Base-by-base conservation (phyloP, 2,113 vertebrate species). In the Sphaerodactylus townsendi region DNA sequence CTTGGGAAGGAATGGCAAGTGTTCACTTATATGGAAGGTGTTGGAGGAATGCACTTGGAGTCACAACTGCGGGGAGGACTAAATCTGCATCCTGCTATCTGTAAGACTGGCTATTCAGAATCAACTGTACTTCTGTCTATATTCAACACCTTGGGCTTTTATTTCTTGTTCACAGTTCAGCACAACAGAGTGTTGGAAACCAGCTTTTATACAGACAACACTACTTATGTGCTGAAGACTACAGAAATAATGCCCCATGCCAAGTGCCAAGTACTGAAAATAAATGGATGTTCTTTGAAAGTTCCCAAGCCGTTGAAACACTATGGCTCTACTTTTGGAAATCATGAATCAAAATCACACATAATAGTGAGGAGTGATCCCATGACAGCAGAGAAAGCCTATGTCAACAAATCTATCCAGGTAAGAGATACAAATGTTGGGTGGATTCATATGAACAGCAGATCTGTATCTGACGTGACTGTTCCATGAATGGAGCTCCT, bases 391-490 rank as follows among this genome's bases (percentile, higher is more conserved):
- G 48, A 21, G 39, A 88, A 73, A 79, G 33, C 46, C 23, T 33
- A 71, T 53, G 68, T 77, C 35, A 81, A 48, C 46, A 88, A 78
- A 77, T 81, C 73, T 23, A 28, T 88, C 41, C 84, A 86, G 82
- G 87, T 85, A 48, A 25, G n/a, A 19, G 39, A 30, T 75, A 19
- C 41, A 37, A 28, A 70, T 1, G 28, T 37, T 23, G 28, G 28
- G 37, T 81, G 33, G 46, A 33, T 75, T 75, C 30, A 3, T 4
- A 79, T 33, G 46, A 75, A 35, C n/a, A 37, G 30, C 30, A 46
- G 30, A 48, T 14, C 15, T 30, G 30, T 41, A 37, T 56, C 53
- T 56, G 53, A 56, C 1, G 53, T 17, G 17, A 7, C 2, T 23
- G 53, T 21, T 56, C 53, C 53, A 19, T 53, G 17, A 19, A 23